phyloP scores from a whole-genome alignment of 2,113 vertebrate species.

The Odocoileus hemionus region DNA sequence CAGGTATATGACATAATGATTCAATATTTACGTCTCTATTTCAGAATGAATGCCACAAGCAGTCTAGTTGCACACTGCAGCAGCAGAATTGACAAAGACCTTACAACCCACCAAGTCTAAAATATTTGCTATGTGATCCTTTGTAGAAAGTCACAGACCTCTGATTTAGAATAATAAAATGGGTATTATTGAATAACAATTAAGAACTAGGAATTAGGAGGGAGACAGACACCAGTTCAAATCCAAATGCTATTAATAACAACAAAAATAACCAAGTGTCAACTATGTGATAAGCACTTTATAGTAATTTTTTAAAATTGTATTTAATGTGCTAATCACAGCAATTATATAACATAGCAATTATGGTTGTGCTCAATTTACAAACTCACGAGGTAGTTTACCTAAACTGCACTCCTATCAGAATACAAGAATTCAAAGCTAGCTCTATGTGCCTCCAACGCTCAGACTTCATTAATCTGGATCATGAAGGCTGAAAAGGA shows the following conservation, averaged over 20 bases:
- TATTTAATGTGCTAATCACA: constrained; percentile 41
- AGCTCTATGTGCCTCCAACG: neutral
- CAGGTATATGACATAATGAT: neutral
- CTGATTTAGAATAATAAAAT: neutral
- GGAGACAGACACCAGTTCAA: neutral
- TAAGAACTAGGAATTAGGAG: neutral
- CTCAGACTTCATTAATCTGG: neutral
- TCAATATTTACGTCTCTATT: neutral
- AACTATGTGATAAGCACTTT: constrained; percentile 6
- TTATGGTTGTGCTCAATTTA: constrained; percentile 44
- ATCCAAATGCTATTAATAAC: constrained; percentile 10
- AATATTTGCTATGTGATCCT: neutral
- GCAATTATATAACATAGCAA: constrained; percentile 14
- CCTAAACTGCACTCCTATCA: constrained; percentile 7
- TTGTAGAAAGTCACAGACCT: neutral
- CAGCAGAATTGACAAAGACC: neutral
- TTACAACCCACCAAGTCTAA: neutral
- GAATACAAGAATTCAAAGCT: constrained; percentile 30
- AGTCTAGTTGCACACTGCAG: neutral
- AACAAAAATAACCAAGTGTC: constrained; percentile 29
- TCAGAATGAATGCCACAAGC: neutral
- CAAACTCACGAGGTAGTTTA: constrained; percentile 38
- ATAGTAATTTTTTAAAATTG: constrained; percentile 30
- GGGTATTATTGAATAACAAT: neutral
- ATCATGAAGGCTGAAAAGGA: neutral